Evolutionary conservation across 2,888 invertebrate species (phyloP).

Genomic region (Leptinotarsa tumamoca): DNA sequence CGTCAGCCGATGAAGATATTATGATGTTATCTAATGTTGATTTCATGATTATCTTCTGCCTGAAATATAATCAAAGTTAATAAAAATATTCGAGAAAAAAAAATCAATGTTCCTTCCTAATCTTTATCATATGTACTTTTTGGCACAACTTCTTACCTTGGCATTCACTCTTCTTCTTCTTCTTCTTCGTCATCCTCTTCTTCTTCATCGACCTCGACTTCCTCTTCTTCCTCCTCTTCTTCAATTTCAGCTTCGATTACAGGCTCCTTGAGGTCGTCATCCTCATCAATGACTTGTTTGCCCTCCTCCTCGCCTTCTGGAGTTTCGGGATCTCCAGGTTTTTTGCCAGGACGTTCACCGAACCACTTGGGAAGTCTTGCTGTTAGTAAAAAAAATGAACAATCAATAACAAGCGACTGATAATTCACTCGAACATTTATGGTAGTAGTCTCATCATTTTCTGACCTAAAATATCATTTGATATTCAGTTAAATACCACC

Average conservation of each 20-base stretch:
- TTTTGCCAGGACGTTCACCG: slow-evolving; percentile 94
- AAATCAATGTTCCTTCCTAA: background rate
- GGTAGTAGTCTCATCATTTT: too few species aligned
- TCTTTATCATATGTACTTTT: background rate
- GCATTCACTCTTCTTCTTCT: slow-evolving; percentile 70
- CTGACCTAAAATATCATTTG: too few species aligned
- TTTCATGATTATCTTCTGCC: slow-evolving; percentile 29
- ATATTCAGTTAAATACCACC: too few species aligned
- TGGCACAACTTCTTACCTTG: slow-evolving; percentile 15
- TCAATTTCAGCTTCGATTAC: slow-evolving; percentile 78
- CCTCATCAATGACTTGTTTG: slow-evolving; percentile 80
- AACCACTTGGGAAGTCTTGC: slow-evolving; percentile 96
- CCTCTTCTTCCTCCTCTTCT: slow-evolving; percentile 79
- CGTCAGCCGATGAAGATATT: slow-evolving; percentile 36
- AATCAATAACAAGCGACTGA: background rate
- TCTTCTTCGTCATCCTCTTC: slow-evolving; percentile 82
- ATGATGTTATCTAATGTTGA: slow-evolving; percentile 48
- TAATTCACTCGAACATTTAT: too few species aligned
- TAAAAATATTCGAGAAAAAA: background rate
- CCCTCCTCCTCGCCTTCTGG: slow-evolving; percentile 92
- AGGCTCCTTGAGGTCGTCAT: slow-evolving; percentile 72
- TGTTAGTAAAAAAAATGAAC: slow-evolving; percentile 62
- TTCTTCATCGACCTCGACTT: slow-evolving; percentile 80
- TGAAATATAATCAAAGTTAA: slow-evolving; percentile 39
- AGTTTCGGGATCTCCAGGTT: slow-evolving; percentile 87